Conservation (phyloP, 2,113 vertebrate species). For the Numenius arquata region DNA sequence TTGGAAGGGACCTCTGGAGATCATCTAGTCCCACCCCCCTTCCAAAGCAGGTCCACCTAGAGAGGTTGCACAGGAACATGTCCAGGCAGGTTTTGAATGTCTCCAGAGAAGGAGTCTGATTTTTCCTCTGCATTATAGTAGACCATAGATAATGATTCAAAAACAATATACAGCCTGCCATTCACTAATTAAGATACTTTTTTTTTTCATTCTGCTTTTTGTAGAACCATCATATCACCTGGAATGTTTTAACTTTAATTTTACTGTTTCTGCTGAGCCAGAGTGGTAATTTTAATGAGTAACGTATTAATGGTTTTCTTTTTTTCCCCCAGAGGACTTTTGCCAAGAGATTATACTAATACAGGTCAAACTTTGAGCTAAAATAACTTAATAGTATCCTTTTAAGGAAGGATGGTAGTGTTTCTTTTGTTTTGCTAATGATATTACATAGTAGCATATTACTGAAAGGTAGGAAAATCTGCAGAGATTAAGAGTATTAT, state of each 20-base stretch:
- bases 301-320: background rate
- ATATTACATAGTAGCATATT: background rate
- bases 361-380: background rate
- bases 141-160: background rate
- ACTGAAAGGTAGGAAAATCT: slow-evolving; percentile 1
- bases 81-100: too few relatives aligned
- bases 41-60: too few relatives aligned
- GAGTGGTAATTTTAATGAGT: background rate
- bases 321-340: background rate
- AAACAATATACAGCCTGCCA: background rate
- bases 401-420: background rate
- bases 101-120: background rate
- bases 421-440: slow-evolving; percentile 29
- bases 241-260: background rate
- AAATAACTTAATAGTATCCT: background rate
- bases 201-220: background rate
- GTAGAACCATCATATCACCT: background rate
- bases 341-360: slow-evolving; percentile 3
- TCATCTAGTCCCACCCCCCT: too few relatives aligned
- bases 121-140: background rate
- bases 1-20: too few relatives aligned
- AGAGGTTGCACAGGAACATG: too few relatives aligned
- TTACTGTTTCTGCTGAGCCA: background rate
- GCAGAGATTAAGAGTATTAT: background rate
- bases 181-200: background rate